Base-by-base conservation (phyloP, 2,797 vertebrate species). In the Pangasius krempfi region DNA sequence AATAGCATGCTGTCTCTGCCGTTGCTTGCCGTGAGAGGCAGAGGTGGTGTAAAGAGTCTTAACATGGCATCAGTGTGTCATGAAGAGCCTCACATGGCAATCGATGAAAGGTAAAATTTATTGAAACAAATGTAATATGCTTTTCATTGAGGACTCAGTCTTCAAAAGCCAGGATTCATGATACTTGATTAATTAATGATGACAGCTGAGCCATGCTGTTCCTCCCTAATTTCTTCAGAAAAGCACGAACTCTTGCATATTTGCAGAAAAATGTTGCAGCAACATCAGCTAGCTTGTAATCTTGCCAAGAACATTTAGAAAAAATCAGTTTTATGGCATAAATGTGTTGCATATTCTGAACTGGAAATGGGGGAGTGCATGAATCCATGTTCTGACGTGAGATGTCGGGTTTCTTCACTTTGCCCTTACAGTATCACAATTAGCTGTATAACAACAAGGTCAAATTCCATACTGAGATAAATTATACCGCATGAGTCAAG, bases 261-360 rank as follows among this genome's bases (percentile, higher is more conserved):
- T 87, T 82, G 66, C 1, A 20, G 33, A 73, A 52, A 60, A 83
- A 44, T 72, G 50, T 82, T 81, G 62, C 40, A 27, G 85, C 37
- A 86, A 76, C 73, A 64, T 78, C 40, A 64, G 75, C 86, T 56
- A n/a, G 33, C 66, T 47, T 58, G 66, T 87, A 52, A 30, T 9
- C 2, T 22, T 73, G 87, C 79, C 87, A 88, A 58, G 54, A 83
- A 72, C 79, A 88, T 83, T 72, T 73, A 73, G 66, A 52, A 83
- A 64, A 27, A n/a, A 56, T 22, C 16, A 13, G 25, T 33, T 50
- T 12, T 44, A 62, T 50, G 76, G 40, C 30, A 27, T 54, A 20
- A 66, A 81, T 20, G n/a, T 87, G 79, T 72, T 87, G 37, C 9
- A 18, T 47, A 40, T 56, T 87, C 22, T 52, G 62, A 87, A 56